Evolutionary conservation across 2,113 vertebrate species (phyloP), one percentile per base, ranked within the genome.

Genomic region (Naja naja): DNA sequence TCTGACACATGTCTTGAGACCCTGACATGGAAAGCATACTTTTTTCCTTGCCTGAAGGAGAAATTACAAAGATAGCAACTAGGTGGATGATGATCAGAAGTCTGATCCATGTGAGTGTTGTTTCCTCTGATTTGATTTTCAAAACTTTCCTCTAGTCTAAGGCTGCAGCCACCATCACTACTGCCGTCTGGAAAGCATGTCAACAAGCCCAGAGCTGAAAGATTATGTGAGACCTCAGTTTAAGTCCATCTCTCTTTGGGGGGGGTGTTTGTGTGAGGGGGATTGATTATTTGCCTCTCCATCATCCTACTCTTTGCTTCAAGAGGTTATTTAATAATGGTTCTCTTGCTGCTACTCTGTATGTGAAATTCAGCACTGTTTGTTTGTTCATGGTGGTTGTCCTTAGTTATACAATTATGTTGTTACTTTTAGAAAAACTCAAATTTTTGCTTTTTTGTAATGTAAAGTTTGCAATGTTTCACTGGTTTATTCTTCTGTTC

Each of bases 101-200:
- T 12, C 27, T 89, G 54, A 49, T 86, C 88, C 55, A 39, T 12
- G 4, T 52, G 10, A 58, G 52, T 81, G 22, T 30, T 58, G 52
- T 45, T 87, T 27, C 52, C 10, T 39, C 47, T 3, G 11, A 53
- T 56, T 93, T 87, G n/a, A 47, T 90, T 90, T 90, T 90, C 43
- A 52, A 85, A 58, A 60, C 52, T 34, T 60, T 85, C 45, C n/a
- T 93, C 88, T 55, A 64, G 45, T 43, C 16, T 52, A 34, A 90
- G 81, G 81, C 92, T 93, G 92, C 20, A 25, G 81, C 55, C 92
- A 93, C 92, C 92, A 93, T 93, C 81, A 93, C 92, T 93, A 93
- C 81, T 93, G 92, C 55, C 2, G 5, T 56, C 92, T 60, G 81
- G 89, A 93, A 93, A 64, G 45, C 85, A 90, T 53, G 92, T 81